phyloP scores from a whole-genome alignment of 2,797 vertebrate genomes.

The Pygocentrus nattereri region DNA sequence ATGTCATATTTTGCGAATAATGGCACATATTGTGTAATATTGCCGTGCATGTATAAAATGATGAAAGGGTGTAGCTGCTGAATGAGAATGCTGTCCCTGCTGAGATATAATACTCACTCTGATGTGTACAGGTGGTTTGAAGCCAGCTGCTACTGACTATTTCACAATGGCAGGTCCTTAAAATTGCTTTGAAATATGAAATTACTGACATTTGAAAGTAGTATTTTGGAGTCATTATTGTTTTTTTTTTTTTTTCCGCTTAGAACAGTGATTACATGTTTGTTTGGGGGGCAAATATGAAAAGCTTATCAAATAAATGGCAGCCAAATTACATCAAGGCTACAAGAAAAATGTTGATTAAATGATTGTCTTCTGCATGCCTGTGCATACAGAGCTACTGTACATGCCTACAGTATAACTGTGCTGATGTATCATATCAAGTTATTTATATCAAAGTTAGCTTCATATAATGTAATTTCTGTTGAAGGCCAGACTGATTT shows the following conservation, averaged over 20 bases:
- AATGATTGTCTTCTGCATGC: background rate
- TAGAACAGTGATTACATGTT: background rate
- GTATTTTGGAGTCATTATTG: background rate
- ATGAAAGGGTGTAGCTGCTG: slow-evolving; percentile 10
- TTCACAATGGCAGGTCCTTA: background rate
- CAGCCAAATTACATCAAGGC: background rate
- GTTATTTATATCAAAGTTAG: too few species aligned
- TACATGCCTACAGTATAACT: background rate
- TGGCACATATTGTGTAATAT: background rate
- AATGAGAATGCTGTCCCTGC: background rate
- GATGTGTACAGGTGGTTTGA: slow-evolving; percentile 1
- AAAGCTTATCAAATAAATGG: too few species aligned
- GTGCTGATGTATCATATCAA: background rate
- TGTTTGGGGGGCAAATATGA: too few species aligned
- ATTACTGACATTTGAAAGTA: background rate
- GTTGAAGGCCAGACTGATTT: slow-evolving; percentile 8
- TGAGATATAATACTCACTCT: slow-evolving; percentile 13
- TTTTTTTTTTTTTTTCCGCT: background rate
- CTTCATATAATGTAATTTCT: background rate
- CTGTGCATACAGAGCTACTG: background rate
- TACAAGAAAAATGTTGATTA: background rate
- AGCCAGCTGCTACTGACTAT: background rate
- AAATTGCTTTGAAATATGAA: background rate
- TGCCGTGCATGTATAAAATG: background rate
- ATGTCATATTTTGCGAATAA: slow-evolving; percentile 13